Base-by-base conservation (phyloP, 2,888 invertebrate species). In the Ophion slaviceki region DNA sequence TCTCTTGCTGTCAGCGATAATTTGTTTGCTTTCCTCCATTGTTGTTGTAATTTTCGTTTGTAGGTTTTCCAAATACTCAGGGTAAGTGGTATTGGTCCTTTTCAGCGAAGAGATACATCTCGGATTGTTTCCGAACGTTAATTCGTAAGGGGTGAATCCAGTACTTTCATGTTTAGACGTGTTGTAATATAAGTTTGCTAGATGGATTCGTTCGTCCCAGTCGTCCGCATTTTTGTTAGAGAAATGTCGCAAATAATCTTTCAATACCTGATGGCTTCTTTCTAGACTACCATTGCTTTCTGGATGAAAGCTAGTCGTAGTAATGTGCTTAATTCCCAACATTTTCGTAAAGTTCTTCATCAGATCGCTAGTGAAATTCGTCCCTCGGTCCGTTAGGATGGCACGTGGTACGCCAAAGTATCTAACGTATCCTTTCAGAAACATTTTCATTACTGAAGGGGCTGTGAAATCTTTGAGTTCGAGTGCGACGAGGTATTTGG, bases 381-480 rank as follows among this genome's bases (percentile, higher is more conserved):
- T 88, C 2, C 93, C 94, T 89, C 92, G 91, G 84, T 94, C 94
- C 0, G 93, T 90, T 0, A 94, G 77, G 47, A 93, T 89, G 6
- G 78, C 78, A 86, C 92, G 90, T 0, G 94, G 93, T 10, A 93
- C 91, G 14, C 93, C 93, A 24, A 24, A 92, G 2, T 90, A 87
- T 8, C 70, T 11, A 8, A 80, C 17, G 17, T 64, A 82, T n/a
- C 57, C 17, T 80, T 75, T 75, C 6, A 75, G 61, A 64, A 80
- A 75, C 62, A 20, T 53, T 32, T 75, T 7, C 20, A 74, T 74
- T 20, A 74, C 61, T 40, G 72, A 10, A 20, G 8, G 1, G 3
- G 61, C 40, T 75, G 24, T 62, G n/a, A 45, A 53, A 62, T 57
- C 28, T 62, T 45, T 64, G 1, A 20, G 28, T 64, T 28, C 20